These are phyloP conservation scores for Delichon dasypus DNA, from an alignment of 2,797 vertebrate genomes.

Conservation along the genomic window DNA sequence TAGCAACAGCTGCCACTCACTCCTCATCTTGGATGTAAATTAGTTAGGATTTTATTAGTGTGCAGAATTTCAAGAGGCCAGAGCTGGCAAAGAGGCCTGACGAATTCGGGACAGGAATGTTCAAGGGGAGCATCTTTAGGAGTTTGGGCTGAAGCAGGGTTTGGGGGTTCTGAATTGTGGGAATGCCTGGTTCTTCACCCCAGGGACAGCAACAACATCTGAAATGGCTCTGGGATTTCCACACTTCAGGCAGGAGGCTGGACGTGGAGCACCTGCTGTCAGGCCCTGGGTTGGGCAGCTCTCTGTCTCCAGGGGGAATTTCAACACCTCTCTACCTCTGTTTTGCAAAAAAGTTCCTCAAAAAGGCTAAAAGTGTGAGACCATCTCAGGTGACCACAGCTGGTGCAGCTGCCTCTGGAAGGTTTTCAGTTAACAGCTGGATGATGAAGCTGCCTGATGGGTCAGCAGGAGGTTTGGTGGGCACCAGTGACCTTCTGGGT, in stretches of 20 bases:
- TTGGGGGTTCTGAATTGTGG: not conserved
- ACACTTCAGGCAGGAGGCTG: not conserved
- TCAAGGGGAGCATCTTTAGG: not conserved
- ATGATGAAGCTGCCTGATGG: not conserved
- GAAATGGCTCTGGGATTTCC: not conserved
- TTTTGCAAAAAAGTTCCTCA: not conserved
- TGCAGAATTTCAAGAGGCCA: conserved; percentile 78
- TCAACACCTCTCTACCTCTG: not conserved
- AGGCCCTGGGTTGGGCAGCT: not conserved
- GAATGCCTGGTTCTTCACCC: not conserved
- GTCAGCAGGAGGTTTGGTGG: not conserved
- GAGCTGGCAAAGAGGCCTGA: conserved; percentile 42
- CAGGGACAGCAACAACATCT: not conserved
- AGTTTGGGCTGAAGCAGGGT: not conserved
- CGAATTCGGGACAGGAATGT: not conserved
- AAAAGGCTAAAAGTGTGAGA: not conserved
- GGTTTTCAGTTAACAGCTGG: not conserved
- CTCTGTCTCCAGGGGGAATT: not conserved
- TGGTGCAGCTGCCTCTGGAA: not conserved
- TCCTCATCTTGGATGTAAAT: conserved; percentile 82
- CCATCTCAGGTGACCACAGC: not conserved
- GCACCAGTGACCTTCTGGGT: not conserved
- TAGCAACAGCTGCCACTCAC: conserved; percentile 79
- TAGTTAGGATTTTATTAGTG: conserved; percentile 83
- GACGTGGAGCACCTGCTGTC: not conserved